Base-by-base conservation (phyloP, 2,797 vertebrate species). In the Acanthurus tractus region DNA sequence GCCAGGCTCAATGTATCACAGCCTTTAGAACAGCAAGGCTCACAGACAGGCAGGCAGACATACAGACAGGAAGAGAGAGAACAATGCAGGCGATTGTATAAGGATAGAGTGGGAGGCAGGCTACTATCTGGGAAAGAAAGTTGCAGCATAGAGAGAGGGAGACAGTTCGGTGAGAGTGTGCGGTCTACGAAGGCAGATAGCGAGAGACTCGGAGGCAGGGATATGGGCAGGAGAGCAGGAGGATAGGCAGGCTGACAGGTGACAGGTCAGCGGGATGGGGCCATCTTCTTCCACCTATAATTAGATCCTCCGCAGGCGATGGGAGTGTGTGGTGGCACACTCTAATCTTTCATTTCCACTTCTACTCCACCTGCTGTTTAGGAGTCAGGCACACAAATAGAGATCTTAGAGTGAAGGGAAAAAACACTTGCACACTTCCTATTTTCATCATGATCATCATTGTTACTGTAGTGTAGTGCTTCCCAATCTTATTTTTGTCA, bases 251-350 rank as follows among this genome's bases (percentile, higher is more conserved):
- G 89, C 89, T 75, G 90, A 83, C 82, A 95, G 92, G 91, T 95
- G 92, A 86, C 82, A 95, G 91, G 90, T 95, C 94, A 95, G 94
- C 91, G 92, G 85, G 93, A 96, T 70, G 92, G 92, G 95, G 94
- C 95, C 94, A 89, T 95, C 93, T 94, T 94, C 92, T 86, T 93
- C 95, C 95, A 94, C 95, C 95, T 96, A 95, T 96, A 97, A 97
- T 97, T 96, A 97, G 95, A 96, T 94, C 95, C 96, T 95, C 96
- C 87, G 89, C 96, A 94, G 96, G 95, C 95, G 94, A 96, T 94
- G 93, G 86, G 93, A 94, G 88, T 92, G 93, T 92, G 94, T 79
- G 78, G 79, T 78, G 88, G 82, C 89, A 86, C 89, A 89, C 91
- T 90, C 83, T 90, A 90, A 92, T 93, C 90, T 92, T 89, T 93